These are phyloP conservation scores for Melanerpes aurifrons DNA, from an alignment of 2,113 vertebrate species.

Conservation along the genomic window DNA sequence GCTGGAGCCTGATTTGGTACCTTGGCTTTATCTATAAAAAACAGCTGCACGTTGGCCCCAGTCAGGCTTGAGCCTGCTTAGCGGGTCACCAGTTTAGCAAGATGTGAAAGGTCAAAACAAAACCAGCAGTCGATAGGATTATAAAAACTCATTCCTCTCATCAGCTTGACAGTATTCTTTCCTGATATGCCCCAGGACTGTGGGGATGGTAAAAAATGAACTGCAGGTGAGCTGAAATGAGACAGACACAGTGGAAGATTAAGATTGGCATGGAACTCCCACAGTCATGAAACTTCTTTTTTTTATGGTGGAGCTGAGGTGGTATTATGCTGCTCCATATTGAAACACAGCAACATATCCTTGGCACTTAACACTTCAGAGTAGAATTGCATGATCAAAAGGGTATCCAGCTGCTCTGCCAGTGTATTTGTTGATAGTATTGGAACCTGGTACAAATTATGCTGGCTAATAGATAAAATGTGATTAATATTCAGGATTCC, in stretches of 20 bases:
- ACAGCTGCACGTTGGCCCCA: background rate
- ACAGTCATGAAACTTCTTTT: background rate
- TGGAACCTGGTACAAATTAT: background rate
- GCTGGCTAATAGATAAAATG: background rate
- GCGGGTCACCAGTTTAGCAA: background rate
- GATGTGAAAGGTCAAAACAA: background rate
- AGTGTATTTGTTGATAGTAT: background rate
- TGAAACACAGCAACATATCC: background rate
- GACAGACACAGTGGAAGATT: background rate
- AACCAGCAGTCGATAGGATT: background rate
- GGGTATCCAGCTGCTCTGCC: background rate
- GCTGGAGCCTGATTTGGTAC: background rate
- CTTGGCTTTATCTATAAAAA: background rate
- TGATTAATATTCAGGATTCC: background rate
- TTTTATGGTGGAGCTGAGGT: background rate
- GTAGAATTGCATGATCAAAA: background rate
- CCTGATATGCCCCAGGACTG: background rate
- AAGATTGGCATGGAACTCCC: background rate
- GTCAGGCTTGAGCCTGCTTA: background rate
- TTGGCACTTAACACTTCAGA: background rate
- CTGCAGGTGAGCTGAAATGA: background rate
- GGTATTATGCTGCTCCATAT: fast-evolving
- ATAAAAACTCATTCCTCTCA: background rate
- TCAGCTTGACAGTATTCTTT: background rate
- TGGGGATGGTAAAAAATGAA: background rate